A percentile compares a stretch with the other conserved stretches of the same genome.
These are phyloP conservation scores for Mnemiopsis leidyi DNA, from an alignment of 37 sponge, comb jelly and placozoan species.

Conservation along the genomic window DNA sequence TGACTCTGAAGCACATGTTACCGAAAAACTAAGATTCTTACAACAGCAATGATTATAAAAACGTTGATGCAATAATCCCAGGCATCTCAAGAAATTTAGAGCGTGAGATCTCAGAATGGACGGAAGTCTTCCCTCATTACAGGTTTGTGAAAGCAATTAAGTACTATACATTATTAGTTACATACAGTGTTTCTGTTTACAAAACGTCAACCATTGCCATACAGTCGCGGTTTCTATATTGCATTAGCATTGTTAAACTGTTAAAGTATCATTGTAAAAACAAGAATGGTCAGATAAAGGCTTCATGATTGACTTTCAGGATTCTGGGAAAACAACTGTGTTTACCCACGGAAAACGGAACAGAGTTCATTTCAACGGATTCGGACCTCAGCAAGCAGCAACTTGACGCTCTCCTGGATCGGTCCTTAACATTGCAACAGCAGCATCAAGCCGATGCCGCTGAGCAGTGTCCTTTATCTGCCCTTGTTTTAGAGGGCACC, in stretches of 20 bases:
- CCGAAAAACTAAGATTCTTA: too few relatives aligned
- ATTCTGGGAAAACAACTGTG: constrained; percentile 17
- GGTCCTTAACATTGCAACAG: not conserved
- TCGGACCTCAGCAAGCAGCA: constrained; percentile 2
- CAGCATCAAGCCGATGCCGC: not conserved
- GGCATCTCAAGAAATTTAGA: constrained; percentile 26
- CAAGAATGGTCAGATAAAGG: too few relatives aligned
- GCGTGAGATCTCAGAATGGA: constrained; percentile 53
- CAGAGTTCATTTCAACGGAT: constrained; percentile 19
- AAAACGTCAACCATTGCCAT: too few relatives aligned
- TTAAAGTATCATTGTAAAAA: too few relatives aligned
- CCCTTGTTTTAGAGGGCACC: constrained; percentile 58
- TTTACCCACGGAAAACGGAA: not conserved
- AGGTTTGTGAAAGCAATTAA: too few relatives aligned
- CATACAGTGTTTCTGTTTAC: too few relatives aligned
- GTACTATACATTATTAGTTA: too few relatives aligned
- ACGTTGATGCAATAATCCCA: constrained; percentile 2
- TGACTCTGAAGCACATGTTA: too few relatives aligned
- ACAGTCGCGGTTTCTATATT: too few relatives aligned
- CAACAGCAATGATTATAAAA: too few relatives aligned
- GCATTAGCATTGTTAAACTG: too few relatives aligned
- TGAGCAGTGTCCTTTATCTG: not conserved
- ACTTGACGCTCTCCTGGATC: constrained; percentile 8
- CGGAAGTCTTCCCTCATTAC: constrained; percentile 38
- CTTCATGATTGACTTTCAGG: too few relatives aligned